These are phyloP conservation scores for Pelochelys cantorii DNA, from an alignment of 2,797 vertebrate genomes.

Conservation along the genomic window DNA sequence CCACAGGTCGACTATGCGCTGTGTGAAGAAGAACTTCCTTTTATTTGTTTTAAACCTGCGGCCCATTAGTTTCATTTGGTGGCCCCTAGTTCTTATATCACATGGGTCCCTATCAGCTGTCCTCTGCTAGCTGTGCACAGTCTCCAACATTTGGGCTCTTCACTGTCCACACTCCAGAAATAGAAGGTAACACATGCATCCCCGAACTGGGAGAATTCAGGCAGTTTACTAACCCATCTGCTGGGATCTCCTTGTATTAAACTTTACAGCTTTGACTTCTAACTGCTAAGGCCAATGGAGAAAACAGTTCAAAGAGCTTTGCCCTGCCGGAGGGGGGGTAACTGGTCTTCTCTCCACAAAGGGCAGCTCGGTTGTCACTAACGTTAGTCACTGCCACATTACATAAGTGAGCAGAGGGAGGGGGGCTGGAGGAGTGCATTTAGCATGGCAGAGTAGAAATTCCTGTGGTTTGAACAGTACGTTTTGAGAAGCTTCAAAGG, in stretches of 20 bases:
- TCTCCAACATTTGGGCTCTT: background rate
- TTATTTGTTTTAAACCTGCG: too few species aligned
- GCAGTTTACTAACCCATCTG: background rate
- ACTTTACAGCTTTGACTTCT: background rate
- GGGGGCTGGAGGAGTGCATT: constrained; percentile 4
- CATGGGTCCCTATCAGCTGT: background rate
- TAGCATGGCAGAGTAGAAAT: constrained; percentile 60
- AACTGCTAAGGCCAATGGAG: constrained; percentile 33
- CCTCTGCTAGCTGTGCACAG: background rate
- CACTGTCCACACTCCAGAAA: background rate
- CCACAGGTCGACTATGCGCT: too few species aligned
- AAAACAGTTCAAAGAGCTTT: constrained; percentile 37
- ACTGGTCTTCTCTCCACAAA: constrained; percentile 54
- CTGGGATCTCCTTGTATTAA: background rate
- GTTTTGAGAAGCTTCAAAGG: background rate
- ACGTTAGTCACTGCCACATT: background rate
- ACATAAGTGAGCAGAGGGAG: background rate
- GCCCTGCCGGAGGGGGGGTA: background rate
- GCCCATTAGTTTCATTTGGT: too few species aligned
- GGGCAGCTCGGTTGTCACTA: constrained; percentile 36
- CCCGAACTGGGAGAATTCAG: background rate
- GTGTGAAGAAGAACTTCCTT: too few species aligned
- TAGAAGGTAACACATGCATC: background rate
- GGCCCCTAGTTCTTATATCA: too few species aligned
- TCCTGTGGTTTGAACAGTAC: constrained; percentile 52